phyloP scores from a whole-genome alignment of 2,888 invertebrate genomes.

The Amiota communis region DNA sequence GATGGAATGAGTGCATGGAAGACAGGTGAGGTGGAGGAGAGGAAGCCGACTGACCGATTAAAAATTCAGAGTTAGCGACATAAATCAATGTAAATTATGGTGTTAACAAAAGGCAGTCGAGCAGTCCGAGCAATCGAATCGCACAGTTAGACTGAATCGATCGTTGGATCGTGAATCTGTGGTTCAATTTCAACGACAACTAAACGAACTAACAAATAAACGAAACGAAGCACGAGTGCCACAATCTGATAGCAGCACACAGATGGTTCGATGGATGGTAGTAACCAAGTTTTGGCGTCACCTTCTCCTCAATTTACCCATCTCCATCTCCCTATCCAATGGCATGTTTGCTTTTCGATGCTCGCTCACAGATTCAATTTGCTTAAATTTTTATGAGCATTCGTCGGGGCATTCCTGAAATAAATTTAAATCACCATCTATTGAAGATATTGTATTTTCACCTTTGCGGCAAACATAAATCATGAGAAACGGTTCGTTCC shows the following conservation, averaged over 20 bases:
- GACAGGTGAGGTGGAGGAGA: not conserved
- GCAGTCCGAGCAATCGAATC: slow-evolving; percentile 35
- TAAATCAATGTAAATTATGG: slow-evolving; percentile 71
- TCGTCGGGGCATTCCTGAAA: slow-evolving; percentile 30
- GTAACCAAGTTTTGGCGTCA: too few species aligned
- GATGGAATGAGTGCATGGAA: slow-evolving; percentile 1
- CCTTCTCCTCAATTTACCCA: too few species aligned
- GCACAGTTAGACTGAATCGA: slow-evolving; percentile 42
- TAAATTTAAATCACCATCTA: slow-evolving; percentile 67
- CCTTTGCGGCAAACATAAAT: slow-evolving; percentile 59
- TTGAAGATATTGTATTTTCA: slow-evolving; percentile 62
- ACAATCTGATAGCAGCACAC: slow-evolving; percentile 37
- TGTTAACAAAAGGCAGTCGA: slow-evolving; percentile 69
- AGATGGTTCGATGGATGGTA: slow-evolving; percentile 30
- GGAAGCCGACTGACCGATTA: slow-evolving; percentile 52
- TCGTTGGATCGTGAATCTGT: slow-evolving; percentile 19
- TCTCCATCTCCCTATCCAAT: too few species aligned
- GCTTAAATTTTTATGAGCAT: slow-evolving; percentile 58
- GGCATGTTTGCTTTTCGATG: not conserved
- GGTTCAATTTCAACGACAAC: not conserved
- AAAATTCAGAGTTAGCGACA: slow-evolving; percentile 66
- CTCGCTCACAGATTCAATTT: slow-evolving; percentile 59
- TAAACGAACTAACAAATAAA: slow-evolving; percentile 1
- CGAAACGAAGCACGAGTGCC: slow-evolving; percentile 27
- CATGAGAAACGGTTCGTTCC: slow-evolving; percentile 47